Evolutionary conservation across 2,888 invertebrate genomes (phyloP), one percentile per base, ranked within the genome.

Genomic region (Drosophila merina): DNA sequence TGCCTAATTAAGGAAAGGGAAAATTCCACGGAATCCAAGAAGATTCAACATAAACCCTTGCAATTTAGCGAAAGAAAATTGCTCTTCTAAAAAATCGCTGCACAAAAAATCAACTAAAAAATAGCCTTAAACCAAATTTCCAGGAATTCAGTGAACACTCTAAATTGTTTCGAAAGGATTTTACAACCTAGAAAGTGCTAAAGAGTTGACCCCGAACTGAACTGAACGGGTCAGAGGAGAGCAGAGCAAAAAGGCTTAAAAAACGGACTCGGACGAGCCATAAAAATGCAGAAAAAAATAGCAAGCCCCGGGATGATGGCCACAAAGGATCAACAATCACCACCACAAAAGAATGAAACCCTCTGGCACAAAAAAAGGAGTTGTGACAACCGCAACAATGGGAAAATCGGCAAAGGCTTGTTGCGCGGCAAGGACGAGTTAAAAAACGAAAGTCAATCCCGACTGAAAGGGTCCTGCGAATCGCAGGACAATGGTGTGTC

Each of bases 191-290:
- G 12, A 25, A 30, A 33, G 40, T 14, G n/a, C 28, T 12, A 47
- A 68, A 67, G 60, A 62, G 60, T 62, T 62, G 60, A 62, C 60
- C 40, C 48, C 26, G 58, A 47, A 47, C 26, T 30, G 68, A 36
- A 48, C 57, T 14, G 49, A 45, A 49, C 62, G 67, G 86, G 85
- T 77, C 82, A 83, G 82, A 85, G 82, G 72, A 84, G 74, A 59
- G 79, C 86, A 84, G 82, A 71, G 88, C 83, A 77, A 48, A 87
- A 84, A 85, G 88, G 84, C 84, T 85, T 85, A 78, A 83, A 88
- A 84, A 84, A 76, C 51, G 33, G 26, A n/a, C 52, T 28, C 28
- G 31, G 7, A 26, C 2, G 38, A 26, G n/a, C 44, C 57, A 52
- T 59, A 62, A 69, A 57, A 58, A 10, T 47, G 45, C 44, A 66